Conservation (phyloP, 2,113 vertebrate genomes). For the Azemiops feae region DNA sequence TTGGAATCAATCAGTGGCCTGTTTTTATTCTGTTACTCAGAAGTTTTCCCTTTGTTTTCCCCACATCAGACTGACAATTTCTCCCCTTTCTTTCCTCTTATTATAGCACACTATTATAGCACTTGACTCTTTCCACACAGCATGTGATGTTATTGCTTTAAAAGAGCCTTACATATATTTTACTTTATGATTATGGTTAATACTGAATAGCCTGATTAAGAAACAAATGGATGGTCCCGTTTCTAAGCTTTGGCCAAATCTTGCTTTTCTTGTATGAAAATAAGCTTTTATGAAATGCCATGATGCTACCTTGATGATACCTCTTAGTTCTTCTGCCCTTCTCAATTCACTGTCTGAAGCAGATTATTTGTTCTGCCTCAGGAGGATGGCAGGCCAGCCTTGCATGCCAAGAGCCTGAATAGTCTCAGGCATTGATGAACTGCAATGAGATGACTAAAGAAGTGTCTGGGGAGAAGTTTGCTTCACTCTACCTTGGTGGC, state of each 20-base stretch:
- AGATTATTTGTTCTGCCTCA: background rate
- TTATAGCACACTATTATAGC: background rate
- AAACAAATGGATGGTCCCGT: background rate
- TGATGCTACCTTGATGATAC: no score
- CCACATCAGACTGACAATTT: background rate
- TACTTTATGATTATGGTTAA: no score
- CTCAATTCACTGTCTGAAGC: background rate
- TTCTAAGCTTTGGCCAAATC: no score
- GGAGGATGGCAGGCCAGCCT: background rate
- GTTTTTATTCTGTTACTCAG: no score
- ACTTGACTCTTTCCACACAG: background rate
- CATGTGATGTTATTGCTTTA: background rate
- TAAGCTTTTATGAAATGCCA: no score
- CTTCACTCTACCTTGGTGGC: constrained; percentile 1
- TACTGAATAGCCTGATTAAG: background rate
- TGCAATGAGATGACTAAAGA: background rate
- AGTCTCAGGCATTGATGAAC: background rate
- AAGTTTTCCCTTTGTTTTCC: background rate
- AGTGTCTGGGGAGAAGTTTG: background rate
- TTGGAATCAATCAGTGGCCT: background rate
- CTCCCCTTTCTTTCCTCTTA: background rate
- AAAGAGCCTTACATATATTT: background rate
- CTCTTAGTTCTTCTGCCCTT: background rate
- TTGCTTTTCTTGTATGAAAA: no score
- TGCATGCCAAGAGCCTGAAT: background rate